Evolutionary conservation across 1,140 invertebrate species (phyloP), one percentile per base, ranked within the genome.

Genomic region (Goniozus legneri): DNA sequence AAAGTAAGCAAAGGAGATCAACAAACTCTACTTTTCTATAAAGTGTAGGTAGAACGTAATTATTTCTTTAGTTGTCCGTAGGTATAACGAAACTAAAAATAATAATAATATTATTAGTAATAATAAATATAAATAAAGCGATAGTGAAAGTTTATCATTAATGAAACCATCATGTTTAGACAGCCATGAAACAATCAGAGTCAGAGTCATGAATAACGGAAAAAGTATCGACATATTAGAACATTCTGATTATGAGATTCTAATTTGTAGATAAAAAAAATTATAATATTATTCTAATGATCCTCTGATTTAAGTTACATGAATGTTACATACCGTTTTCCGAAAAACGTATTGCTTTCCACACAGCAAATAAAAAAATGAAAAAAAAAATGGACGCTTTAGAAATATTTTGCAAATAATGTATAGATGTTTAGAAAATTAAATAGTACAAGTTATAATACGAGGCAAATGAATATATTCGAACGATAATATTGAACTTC

Each of bases 21-120:
- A 62, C 62, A 67, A 50, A 65, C 67, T 66, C 57, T 64, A 68
- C 58, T 67, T 67, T 67, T 73, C 61, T 70, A 69, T 71, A 66
- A 70, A 60, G 59, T 65, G 60, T 69, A 69, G 63, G 54, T 69
- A 71, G 57, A 67, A 64, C 52, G 65, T 58, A 56, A 62, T 62
- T 61, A 60, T 56, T 62, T 61, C 58, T 54, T 63, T 74, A 69
- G 63, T 58, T 62, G 52, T 18, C 60, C 58, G 50, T 60, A 38
- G 56, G 53, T 56, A 57, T 60, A 44, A 40, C 7, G 15, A 24
- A 41, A 8, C 24, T 7, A 18, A 21, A 16, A 43, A 32, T 18
- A 15, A 24, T 8, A 20, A 8, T 24, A 24, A 14, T 33, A 16
- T 43, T 32, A 31, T 43, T 14, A 32, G 31, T 32, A 27, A 10